Conservation (phyloP, 2,113 vertebrate species). For the Semnornis frantzii region DNA sequence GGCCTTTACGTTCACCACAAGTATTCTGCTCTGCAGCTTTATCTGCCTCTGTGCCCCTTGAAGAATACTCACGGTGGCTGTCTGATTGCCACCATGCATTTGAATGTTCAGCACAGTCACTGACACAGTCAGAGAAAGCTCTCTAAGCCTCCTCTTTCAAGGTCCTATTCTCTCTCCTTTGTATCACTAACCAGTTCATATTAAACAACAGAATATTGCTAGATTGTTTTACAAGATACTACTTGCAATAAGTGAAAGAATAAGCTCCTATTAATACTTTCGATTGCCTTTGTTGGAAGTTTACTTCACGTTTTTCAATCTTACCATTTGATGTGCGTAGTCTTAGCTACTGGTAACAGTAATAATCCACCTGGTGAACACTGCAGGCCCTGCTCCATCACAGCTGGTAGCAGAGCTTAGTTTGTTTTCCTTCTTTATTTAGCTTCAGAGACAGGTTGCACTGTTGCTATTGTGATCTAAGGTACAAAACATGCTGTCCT, state of each 20-base stretch:
- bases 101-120: neutral
- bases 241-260: neutral
- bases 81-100: neutral
- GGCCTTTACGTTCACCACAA: neutral
- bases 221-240: neutral
- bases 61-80: neutral
- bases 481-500: neutral
- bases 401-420: neutral
- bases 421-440: conserved; percentile 27
- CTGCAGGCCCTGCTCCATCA: neutral
- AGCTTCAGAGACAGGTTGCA: conserved; percentile 10
- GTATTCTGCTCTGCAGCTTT: neutral
- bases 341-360: neutral
- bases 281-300: neutral
- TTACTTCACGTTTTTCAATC: neutral
- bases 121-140: neutral
- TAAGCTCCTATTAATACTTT: neutral
- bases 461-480: neutral
- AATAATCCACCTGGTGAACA: neutral
- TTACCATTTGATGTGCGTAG: neutral
- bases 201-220: neutral
- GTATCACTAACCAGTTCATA: neutral
- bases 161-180: neutral
- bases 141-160: neutral
- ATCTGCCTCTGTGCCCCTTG: neutral